Evolutionary conservation across 2,888 invertebrate genomes (phyloP), one percentile per base, ranked within the genome.

Genomic region (Scaptomyza cyrtandrae): DNA sequence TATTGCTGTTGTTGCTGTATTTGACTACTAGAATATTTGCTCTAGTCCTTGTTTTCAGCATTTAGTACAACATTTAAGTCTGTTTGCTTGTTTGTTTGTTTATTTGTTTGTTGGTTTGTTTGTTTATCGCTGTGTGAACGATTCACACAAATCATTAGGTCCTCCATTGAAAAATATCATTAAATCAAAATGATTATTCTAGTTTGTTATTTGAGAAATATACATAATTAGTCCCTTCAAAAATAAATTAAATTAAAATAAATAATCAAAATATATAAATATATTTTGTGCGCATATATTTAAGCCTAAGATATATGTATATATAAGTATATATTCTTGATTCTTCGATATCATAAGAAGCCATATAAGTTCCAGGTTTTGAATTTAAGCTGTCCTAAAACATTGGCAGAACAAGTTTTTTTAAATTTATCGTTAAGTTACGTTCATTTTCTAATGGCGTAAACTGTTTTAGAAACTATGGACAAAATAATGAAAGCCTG

Each of bases 1-100:
- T 85, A 87, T 82, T 85, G 73, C 67, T 64, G 57, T 27, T 63
- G 41, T 33, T 53, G 53, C 9, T 41, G 57, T 49, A 3, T 16
- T 33, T 19, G 33, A 13, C 19, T 33, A 19, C 10, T 49, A 16
- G 5, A 43, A 19, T 67, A 7, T 48, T 56, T 77, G 52, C 50
- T 46, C 19, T 43, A 33, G 43, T 35, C 50, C 46, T 52, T 52
- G 62, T 52, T 62, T 57, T 16, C 59, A 48, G 33, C 44, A 67
- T 55, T 71, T 72, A 46, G 52, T 64, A 45, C 37, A 56, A 53
- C 73, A 60, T 60, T 64, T 64, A 57, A 63, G 31, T 58, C 19
- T 24, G 54, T 73, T 54, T 50, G 60, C 16, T 16, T 16, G 41
- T 7, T 41, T 14, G 39, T 39, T 39, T 39, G 14, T 35, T 16